Evolutionary conservation across 2,888 invertebrate genomes (phyloP), one percentile per base, ranked within the genome.

Genomic region (Cheilosia urbana): DNA sequence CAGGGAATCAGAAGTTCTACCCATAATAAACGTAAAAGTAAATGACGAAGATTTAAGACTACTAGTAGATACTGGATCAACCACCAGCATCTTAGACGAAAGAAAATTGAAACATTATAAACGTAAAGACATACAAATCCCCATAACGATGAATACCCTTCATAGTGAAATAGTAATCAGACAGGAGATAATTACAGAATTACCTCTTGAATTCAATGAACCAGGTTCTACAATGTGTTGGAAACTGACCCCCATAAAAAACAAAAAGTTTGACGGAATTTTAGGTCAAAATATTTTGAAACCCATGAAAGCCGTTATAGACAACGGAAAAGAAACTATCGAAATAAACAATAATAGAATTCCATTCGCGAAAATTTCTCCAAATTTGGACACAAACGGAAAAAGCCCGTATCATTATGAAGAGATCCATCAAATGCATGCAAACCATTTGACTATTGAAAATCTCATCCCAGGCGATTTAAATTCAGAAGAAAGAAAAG

Each of bases 151-250:
- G n/a, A 53, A 53, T 53, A 53, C 27, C n/a, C 19, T 53, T n/a
- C 27, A 53, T 53, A 53, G n/a, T 53, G 7, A 53, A 30, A 53
- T 27, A 27, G 1, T n/a, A 27, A 27, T 53, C 5, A 55, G 1
- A 34, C 15, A 53, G 27, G 53, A 53, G n/a, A 30, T 53, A 53
- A n/a, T 53, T n/a, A 53, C 53, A 30, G 53, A 55, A 55, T 55
- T 55, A 34, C 55, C 55, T 55, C n/a, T 55, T 17, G 34, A 55
- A 55, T 55, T 55, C 24, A 53, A 55, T 55, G 34, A 55, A 34
- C 55, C 55, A 55, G 55, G 55, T 53, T 53, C 53, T n/a, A 53
- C 24, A 51, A 51, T 51, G 24, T 21, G 13, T 27, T 27, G 24
- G 24, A 27, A 27, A 27, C 24, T 27, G 24, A 27, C 24, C 24